Evolutionary conservation across 2,113 vertebrate species (phyloP), one percentile per base, ranked within the genome.

Genomic region (Urocitellus parryii): DNA sequence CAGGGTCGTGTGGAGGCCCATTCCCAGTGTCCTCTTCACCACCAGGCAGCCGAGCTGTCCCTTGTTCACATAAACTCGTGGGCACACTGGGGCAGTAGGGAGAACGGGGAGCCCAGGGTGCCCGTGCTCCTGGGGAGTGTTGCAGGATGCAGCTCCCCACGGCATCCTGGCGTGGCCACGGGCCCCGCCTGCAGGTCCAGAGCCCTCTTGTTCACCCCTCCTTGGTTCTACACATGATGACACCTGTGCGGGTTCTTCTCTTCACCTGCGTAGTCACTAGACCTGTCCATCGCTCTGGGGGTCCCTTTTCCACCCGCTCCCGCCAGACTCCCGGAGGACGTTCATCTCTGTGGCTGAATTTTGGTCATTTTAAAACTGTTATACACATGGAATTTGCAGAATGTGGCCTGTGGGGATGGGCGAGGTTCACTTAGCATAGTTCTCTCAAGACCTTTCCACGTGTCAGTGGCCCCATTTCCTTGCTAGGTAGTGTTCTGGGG

Each of bases 101-200:
- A 8, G 58, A 61, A 8, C 1, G 0, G 72, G 22, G 68, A 9
- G 34, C 20, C 4, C 61, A 1, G 12, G 1, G 32, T 2, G 2
- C 27, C 65, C 73, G 24, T 37, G 7, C 0, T 12, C 37, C 37
- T 7, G 4, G 56, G 18, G 1, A 5, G 17, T 11, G 0, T 79
- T 53, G 13, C 13, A 53, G 51, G 51, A 16, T 39, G 14, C 10
- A 9, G 8, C 2, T 1, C 27, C 0, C 4, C 2, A 1, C 51
- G 27, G 25, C 20, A 0, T 0, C 63, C 48, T 5, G 67, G 1
- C 2, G 0, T 7, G 7, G 24, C 8, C 27, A 0, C 0, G 4
- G 27, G 51, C 1, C 45, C 2, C 58, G 0, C 32, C 5, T 0
- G 3, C 4, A 8, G 20, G 5, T 6, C 1, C 37, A 4, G 42